phyloP scores from a whole-genome alignment of 2,888 invertebrate genomes.

The Ectemnius lituratus region DNA sequence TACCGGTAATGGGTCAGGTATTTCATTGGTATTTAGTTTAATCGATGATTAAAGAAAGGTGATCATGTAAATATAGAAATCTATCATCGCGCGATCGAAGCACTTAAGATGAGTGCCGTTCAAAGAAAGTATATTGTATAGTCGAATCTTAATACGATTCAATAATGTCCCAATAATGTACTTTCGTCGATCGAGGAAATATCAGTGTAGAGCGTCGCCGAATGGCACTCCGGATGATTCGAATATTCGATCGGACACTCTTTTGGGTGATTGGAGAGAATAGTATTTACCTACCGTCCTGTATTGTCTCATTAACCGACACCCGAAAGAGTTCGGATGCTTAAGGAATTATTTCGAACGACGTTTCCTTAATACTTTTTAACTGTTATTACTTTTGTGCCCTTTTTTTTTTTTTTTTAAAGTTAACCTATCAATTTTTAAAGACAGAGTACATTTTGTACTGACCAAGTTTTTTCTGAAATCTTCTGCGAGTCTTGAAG shows the following conservation, averaged over 20 bases:
- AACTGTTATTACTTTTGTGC: too few relatives aligned
- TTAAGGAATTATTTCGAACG: background rate
- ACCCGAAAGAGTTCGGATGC: constrained; percentile 1
- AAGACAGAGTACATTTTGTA: too few relatives aligned
- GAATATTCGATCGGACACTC: constrained; percentile 18
- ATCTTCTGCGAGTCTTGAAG: too few relatives aligned
- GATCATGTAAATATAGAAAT: constrained; percentile 49
- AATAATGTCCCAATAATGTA: too few relatives aligned
- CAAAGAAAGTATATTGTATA: constrained; percentile 15
- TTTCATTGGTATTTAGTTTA: too few relatives aligned
- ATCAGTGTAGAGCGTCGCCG: background rate
- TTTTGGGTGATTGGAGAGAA: constrained; percentile 23
- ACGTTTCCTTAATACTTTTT: background rate
- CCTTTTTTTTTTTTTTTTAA: too few relatives aligned
- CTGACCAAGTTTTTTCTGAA: too few relatives aligned
- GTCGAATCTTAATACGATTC: too few relatives aligned
- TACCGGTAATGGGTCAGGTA: too few relatives aligned
- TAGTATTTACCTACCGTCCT: constrained; percentile 54
- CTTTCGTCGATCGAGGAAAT: background rate
- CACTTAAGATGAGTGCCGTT: constrained; percentile 25
- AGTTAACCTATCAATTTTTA: too few relatives aligned
- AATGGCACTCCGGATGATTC: constrained; percentile 1
- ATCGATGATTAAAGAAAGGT: constrained; percentile 3
- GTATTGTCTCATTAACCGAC: constrained; percentile 40
- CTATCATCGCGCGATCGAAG: constrained; percentile 10